Conservation (phyloP, 2,797 vertebrate species). For the Pipistrellus kuhlii region DNA sequence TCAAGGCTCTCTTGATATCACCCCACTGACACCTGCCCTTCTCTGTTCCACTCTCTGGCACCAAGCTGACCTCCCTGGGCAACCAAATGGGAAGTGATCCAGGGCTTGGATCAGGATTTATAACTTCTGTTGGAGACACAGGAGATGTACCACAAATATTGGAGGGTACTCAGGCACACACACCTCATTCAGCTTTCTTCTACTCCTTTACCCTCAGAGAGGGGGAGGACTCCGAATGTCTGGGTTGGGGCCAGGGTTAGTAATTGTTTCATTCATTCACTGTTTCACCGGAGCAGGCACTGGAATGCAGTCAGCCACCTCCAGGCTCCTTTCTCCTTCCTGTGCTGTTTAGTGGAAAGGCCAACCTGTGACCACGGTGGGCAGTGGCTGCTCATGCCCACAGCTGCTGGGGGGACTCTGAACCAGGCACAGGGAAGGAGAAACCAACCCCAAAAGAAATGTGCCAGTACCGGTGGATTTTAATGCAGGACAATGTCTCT, state of each 20-base stretch:
- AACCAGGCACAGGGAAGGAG: background rate
- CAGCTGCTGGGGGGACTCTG: background rate
- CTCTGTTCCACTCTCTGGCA: too few relatives aligned
- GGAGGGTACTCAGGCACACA: background rate
- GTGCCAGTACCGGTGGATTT: background rate
- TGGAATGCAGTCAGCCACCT: background rate
- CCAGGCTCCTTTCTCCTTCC: background rate
- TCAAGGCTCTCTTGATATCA: too few relatives aligned
- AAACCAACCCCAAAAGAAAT: background rate
- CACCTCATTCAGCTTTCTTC: too few relatives aligned
- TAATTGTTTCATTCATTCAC: background rate
- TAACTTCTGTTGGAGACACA: accelerated
- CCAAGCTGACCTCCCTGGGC: background rate
- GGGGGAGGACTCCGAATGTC: accelerated
- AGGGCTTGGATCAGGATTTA: too few relatives aligned
- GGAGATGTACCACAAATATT: accelerated
- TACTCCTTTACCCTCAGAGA: background rate
- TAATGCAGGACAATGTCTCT: background rate
- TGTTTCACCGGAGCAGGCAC: background rate
- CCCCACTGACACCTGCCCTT: background rate
- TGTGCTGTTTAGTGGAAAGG: background rate
- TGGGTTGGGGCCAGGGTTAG: background rate
- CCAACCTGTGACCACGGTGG: background rate
- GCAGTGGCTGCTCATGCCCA: background rate
- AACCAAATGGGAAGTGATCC: too few relatives aligned